Percentiles rank a stretch among this genome's conserved stretches.
Conservation (phyloP, 2,888 invertebrate genomes). For the Folsomia manolachei region DNA sequence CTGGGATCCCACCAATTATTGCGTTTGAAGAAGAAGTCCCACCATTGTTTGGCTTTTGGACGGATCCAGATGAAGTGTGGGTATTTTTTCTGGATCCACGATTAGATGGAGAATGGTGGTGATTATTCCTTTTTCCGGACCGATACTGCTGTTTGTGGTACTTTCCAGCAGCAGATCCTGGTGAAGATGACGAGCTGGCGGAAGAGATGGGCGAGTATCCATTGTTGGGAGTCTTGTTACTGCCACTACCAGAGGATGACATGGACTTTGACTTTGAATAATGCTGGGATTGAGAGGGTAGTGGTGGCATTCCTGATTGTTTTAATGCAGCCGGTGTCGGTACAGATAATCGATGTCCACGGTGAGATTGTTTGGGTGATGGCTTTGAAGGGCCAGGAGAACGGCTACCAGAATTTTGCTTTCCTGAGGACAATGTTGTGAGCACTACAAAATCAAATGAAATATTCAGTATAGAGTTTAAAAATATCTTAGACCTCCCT, state of each 20-base stretch:
- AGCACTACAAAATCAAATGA: background rate
- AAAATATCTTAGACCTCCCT: no score
- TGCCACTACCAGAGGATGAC: background rate
- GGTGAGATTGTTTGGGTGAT: background rate
- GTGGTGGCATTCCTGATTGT: constrained; percentile 48
- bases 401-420: no score
- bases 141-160: background rate
- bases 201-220: background rate
- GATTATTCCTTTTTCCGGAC: background rate
- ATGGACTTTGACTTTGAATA: no score
- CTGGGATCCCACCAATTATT: constrained; percentile 44
- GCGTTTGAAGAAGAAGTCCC: background rate
- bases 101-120: constrained; percentile 13
- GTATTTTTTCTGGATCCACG: constrained; percentile 9
- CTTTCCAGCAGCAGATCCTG: background rate
- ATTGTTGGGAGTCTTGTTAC: background rate
- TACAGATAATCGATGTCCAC: constrained; percentile 38
- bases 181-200: background rate
- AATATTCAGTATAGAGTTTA: background rate
- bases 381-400: background rate
- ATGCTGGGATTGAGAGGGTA: constrained; percentile 26
- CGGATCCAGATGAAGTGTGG: constrained; percentile 14
- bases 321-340: constrained; percentile 48
- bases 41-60: no score
- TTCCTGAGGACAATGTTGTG: no score